A percentile compares a stretch with the other conserved stretches of the same genome.
Evolutionary conservation across 2,113 vertebrate genomes (phyloP).

Genomic region (Chunga burmeisteri): DNA sequence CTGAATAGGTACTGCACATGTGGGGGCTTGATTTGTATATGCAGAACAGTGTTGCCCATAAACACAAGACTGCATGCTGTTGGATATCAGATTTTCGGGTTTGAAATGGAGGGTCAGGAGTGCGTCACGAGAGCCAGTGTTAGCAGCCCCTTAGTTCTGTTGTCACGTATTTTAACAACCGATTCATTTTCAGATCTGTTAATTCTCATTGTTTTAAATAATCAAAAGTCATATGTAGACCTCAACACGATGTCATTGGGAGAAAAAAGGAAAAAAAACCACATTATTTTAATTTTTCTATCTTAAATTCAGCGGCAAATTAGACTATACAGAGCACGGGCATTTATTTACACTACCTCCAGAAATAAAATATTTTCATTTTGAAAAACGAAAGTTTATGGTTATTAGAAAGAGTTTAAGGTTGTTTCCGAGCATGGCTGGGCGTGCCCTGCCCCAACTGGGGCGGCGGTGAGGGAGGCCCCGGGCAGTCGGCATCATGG

Average conservation of each 20-base stretch:
- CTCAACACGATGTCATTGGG: accelerated
- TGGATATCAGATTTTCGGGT: neutral
- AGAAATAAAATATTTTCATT: accelerated
- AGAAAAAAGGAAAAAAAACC: neutral
- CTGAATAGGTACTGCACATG: neutral
- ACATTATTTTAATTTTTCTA: accelerated
- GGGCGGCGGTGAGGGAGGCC: too few species aligned
- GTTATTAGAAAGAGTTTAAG: neutral
- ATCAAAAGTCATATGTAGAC: neutral
- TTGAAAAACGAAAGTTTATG: too few species aligned
- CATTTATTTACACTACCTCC: accelerated
- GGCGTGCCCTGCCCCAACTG: too few species aligned
- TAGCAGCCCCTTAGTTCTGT: neutral
- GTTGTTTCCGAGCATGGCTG: too few species aligned
- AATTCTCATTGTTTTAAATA: neutral
- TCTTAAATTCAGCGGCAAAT: too few species aligned
- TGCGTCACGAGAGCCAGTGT: accelerated
- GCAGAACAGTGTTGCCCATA: neutral
- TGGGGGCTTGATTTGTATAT: neutral
- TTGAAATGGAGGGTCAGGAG: neutral
- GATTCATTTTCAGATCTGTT: neutral
- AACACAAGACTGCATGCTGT: neutral
- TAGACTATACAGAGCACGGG: accelerated
- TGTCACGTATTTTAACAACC: neutral
- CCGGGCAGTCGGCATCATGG: too few species aligned